Conservation (phyloP, 2,113 vertebrate genomes). For the Notarius quadriscutis region DNA sequence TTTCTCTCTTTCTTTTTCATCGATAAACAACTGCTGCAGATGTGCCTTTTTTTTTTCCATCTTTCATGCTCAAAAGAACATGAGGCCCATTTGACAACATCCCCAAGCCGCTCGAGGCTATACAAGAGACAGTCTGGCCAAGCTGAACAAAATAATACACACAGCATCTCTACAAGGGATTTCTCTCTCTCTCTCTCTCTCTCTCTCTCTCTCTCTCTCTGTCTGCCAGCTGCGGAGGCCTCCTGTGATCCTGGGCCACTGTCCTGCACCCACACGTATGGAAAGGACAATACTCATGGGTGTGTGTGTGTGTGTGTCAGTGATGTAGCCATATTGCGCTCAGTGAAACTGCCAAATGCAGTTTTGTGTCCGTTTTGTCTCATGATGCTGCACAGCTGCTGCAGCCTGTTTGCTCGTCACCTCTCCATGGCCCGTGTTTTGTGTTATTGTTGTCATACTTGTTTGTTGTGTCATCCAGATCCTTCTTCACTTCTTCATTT, state of each 20-base stretch:
- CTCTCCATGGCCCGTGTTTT: constrained; percentile 14
- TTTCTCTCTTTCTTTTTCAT: constrained; percentile 39
- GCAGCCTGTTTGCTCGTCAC: constrained; percentile 19
- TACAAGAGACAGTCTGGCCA: constrained; percentile 60
- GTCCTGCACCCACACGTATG: constrained; percentile 54
- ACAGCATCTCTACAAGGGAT: constrained; percentile 52
- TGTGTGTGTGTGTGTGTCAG: constrained; percentile 27
- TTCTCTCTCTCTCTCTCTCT: constrained; percentile 48
- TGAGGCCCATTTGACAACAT: constrained; percentile 60
- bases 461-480: neutral
- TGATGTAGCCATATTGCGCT: constrained; percentile 48
- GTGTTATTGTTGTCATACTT: constrained; percentile 31
- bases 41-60: constrained; percentile 51
- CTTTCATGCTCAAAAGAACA: constrained; percentile 60
- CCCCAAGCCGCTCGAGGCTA: constrained; percentile 54
- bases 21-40: constrained; percentile 56
- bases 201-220: constrained; percentile 45
- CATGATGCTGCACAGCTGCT: constrained; percentile 48
- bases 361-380: constrained; percentile 58
- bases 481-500: neutral
- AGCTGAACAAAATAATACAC: constrained; percentile 61
- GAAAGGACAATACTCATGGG: constrained; percentile 4
- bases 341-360: constrained; percentile 56
- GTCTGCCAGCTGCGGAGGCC: constrained; percentile 57
- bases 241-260: constrained; percentile 52